A percentile compares a stretch with the other conserved stretches of the same genome.
Conservation (phyloP, 2,888 invertebrate genomes). For the Dexiosoma caninum region DNA sequence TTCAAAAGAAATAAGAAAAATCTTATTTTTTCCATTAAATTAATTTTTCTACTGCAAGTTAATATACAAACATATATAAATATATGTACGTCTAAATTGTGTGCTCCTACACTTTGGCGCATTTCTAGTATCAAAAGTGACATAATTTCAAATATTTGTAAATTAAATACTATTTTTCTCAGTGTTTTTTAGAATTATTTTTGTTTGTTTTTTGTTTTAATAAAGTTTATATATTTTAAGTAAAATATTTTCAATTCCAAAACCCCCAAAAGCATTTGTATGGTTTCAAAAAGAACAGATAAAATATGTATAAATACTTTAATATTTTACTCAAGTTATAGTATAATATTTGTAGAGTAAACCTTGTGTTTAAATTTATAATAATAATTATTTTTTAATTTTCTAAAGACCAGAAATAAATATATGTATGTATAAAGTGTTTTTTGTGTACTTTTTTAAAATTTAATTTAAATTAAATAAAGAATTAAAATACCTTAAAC, state of each 20-base stretch:
- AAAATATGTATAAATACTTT: slow-evolving; percentile 3
- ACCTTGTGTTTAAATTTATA: slow-evolving; percentile 1
- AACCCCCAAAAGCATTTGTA: neutral
- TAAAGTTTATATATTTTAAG: neutral
- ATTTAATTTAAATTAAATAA: slow-evolving; percentile 50
- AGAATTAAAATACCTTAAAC: slow-evolving; percentile 49
- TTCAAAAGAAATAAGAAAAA: too few species aligned
- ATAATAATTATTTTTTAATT: slow-evolving; percentile 6
- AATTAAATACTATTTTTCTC: slow-evolving; percentile 13
- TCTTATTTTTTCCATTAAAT: too few species aligned
- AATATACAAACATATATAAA: too few species aligned
- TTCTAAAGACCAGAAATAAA: slow-evolving; percentile 54
- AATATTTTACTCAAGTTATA: slow-evolving; percentile 1
- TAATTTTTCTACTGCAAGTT: too few species aligned
- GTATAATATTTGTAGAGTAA: slow-evolving; percentile 23
- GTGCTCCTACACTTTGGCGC: too few species aligned
- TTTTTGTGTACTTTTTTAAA: slow-evolving; percentile 20
- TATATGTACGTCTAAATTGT: too few species aligned
- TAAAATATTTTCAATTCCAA: slow-evolving; percentile 48
- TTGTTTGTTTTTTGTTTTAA: neutral
- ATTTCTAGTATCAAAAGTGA: neutral
- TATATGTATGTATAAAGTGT: neutral
- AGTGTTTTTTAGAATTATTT: neutral
- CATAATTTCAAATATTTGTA: slow-evolving; percentile 9
- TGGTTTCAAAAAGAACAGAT: slow-evolving; percentile 6